A percentile compares a stretch with the other conserved stretches of the same genome.
Conservation (phyloP, 64 coral and sea anemone genomes). For the Pocillopora verrucosa region DNA sequence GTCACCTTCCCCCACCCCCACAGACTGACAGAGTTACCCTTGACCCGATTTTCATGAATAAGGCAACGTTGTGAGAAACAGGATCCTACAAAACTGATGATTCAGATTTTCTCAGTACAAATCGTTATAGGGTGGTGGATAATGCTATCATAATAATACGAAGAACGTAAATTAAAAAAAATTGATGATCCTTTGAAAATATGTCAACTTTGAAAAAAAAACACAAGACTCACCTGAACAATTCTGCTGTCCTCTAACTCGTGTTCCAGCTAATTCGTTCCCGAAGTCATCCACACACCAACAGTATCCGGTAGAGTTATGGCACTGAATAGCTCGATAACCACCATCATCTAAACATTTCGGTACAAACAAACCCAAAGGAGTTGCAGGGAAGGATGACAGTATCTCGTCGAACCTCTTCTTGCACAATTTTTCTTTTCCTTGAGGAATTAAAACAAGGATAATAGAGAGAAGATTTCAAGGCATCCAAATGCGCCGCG, state of each 20-base stretch:
- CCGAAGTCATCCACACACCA: constrained; percentile 68
- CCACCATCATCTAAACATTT: constrained; percentile 25
- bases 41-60: too few relatives aligned
- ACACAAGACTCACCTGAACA: neutral
- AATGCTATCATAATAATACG: too few relatives aligned
- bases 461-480: neutral
- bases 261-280: constrained; percentile 20
- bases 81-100: too few relatives aligned
- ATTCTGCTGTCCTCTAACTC: constrained; percentile 23
- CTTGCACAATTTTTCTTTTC: neutral
- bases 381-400: neutral
- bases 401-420: neutral
- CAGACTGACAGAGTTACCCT: too few relatives aligned
- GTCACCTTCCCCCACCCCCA: too few relatives aligned
- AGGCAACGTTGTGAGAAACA: too few relatives aligned
- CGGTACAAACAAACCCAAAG: constrained; percentile 27
- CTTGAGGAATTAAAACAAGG: neutral
- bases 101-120: too few relatives aligned
- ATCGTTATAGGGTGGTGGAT: too few relatives aligned
- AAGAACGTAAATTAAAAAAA: too few relatives aligned
- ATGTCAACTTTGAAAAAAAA: neutral
- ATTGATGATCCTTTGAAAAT: too few relatives aligned
- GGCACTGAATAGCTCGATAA: constrained; percentile 45
- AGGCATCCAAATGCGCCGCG: neutral
- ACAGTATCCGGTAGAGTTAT: constrained; percentile 41